Percentiles rank a stretch among this genome's conserved stretches.
phyloP scores from a whole-genome alignment of 2,113 vertebrate species.

The Thomomys bottae region DNA sequence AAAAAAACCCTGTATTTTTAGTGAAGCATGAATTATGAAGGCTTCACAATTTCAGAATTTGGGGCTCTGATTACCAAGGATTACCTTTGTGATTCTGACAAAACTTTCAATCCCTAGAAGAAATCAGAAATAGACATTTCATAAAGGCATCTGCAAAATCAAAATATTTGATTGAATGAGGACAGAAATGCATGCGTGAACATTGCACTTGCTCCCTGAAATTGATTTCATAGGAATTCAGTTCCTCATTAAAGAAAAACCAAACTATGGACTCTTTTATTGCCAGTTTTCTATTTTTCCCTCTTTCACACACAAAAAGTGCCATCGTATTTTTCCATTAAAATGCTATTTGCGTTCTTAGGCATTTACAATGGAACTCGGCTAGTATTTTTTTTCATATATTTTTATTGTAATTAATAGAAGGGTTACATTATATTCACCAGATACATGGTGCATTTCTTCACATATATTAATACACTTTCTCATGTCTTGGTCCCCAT shows the following conservation, averaged over 20 bases:
- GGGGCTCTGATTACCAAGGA: not conserved
- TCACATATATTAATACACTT: too few relatives aligned
- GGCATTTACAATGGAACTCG: not conserved
- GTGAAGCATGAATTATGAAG: not conserved
- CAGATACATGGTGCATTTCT: too few relatives aligned
- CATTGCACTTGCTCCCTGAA: not conserved
- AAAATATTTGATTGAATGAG: not conserved
- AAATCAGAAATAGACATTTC: not conserved
- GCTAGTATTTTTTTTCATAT: too few relatives aligned
- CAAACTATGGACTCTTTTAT: not conserved
- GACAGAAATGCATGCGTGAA: not conserved
- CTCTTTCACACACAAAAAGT: not conserved
- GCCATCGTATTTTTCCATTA: not conserved
- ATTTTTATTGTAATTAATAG: too few relatives aligned
- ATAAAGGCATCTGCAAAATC: constrained; percentile 17
- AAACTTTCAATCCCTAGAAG: not conserved
- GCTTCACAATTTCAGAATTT: constrained; percentile 20
- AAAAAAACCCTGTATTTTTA: not conserved
- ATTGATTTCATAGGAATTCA: not conserved
- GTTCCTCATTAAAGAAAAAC: not conserved
- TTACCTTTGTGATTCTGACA: not conserved
- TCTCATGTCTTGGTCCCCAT: too few relatives aligned
- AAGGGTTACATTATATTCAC: too few relatives aligned
- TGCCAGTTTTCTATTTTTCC: not conserved
- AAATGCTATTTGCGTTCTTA: not conserved